phyloP scores from a whole-genome alignment of 2,113 vertebrate genomes.

The Lepisosteus oculatus region DNA sequence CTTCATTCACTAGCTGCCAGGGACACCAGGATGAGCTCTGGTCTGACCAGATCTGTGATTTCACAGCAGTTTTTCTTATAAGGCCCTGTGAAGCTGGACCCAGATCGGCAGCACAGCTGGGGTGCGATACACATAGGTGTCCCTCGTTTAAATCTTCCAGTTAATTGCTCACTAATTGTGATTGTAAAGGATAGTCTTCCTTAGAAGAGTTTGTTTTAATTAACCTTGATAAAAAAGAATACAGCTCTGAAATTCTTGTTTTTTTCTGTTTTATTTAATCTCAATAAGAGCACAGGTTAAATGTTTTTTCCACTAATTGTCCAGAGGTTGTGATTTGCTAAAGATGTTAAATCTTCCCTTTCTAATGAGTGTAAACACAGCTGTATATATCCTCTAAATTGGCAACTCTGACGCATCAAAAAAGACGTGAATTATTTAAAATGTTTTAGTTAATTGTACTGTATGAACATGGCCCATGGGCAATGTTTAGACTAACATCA shows the following conservation, averaged over 20 bases:
- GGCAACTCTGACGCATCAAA: neutral
- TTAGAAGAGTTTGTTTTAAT: slow-evolving; percentile 1
- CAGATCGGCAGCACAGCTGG: no score
- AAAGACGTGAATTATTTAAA: slow-evolving; percentile 2
- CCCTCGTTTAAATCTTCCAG: neutral
- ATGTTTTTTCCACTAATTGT: neutral
- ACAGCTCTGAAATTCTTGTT: neutral
- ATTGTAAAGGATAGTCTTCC: neutral
- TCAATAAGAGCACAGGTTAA: slow-evolving; percentile 1
- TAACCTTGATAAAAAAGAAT: neutral
- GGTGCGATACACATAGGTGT: neutral
- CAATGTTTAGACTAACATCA: no score
- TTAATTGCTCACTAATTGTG: neutral
- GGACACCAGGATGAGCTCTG: no score
- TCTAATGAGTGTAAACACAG: slow-evolving; percentile 15
- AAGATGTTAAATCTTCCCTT: neutral
- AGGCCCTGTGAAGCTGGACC: no score
- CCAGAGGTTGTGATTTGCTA: slow-evolving; percentile 1
- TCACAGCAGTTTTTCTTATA: no score
- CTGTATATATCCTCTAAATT: neutral
- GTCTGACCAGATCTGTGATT: no score
- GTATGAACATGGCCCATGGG: neutral
- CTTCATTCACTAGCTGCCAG: no score
- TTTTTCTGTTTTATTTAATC: slow-evolving; percentile 4
- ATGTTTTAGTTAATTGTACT: slow-evolving; percentile 10